Percentiles rank a stretch among this genome's conserved stretches.
phyloP scores from a whole-genome alignment of 2,888 invertebrate genomes.

The Diloba caeruleocephala region DNA sequence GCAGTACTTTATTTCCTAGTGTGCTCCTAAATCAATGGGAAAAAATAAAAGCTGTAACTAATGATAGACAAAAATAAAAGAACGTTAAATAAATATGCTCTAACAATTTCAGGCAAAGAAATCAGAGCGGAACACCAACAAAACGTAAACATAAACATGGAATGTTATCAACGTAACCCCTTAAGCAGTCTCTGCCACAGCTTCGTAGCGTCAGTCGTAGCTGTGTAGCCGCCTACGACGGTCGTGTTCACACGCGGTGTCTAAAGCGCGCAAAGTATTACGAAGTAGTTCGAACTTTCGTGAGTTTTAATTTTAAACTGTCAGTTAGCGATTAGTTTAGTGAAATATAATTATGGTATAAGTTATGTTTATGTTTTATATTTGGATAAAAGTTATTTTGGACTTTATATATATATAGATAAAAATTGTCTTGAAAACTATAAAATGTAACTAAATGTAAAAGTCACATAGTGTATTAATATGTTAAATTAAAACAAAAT shows the following conservation, averaged over 20 bases:
- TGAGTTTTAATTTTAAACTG: background rate
- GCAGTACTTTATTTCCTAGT: too few species aligned
- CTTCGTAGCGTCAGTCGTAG: conserved; percentile 50
- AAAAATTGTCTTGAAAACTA: too few species aligned
- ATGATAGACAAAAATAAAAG: too few species aligned
- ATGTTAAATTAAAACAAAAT: background rate
- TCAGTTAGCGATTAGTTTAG: background rate
- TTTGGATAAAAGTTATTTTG: too few species aligned
- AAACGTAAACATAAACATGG: background rate
- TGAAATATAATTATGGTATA: background rate
- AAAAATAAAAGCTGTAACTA: too few species aligned
- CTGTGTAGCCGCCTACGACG: conserved; percentile 35
- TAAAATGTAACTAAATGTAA: too few species aligned
- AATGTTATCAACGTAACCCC: background rate
- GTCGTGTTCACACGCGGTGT: conserved; percentile 18
- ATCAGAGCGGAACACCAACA: conserved; percentile 1
- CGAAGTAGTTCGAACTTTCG: conserved; percentile 24
- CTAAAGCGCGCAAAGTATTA: conserved; percentile 8
- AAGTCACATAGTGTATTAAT: too few species aligned
- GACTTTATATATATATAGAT: too few species aligned
- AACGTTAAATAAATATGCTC: too few species aligned
- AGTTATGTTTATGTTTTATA: too few species aligned
- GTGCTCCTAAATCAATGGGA: too few species aligned
- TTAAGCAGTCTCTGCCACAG: conserved; percentile 41
- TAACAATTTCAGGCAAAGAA: too few species aligned